Conservation (phyloP, 2,888 invertebrate species). For the Euplagia quadripunctaria region DNA sequence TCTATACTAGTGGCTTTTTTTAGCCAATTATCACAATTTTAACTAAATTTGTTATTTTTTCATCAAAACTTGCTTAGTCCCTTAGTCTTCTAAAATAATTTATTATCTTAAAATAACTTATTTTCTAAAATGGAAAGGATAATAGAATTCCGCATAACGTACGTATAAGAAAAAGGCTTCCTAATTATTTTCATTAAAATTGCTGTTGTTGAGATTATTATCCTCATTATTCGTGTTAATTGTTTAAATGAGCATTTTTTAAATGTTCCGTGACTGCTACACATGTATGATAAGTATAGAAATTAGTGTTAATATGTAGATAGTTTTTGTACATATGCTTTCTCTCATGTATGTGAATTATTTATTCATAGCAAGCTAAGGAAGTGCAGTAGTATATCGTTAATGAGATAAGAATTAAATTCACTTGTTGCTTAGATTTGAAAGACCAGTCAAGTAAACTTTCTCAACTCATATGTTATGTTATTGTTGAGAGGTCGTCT, state of each 20-base stretch:
- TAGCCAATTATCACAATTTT: too few relatives aligned
- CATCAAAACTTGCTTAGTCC: too few relatives aligned
- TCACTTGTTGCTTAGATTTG: neutral
- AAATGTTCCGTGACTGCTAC: slow-evolving; percentile 26
- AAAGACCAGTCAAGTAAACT: neutral
- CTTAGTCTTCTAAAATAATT: too few relatives aligned
- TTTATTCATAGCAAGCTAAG: neutral
- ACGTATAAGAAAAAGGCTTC: neutral
- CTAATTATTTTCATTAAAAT: neutral
- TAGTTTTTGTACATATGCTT: neutral
- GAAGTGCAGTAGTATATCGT: neutral
- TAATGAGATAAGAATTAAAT: neutral
- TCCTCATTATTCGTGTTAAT: slow-evolving; percentile 29
- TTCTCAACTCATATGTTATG: neutral
- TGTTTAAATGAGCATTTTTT: slow-evolving; percentile 25
- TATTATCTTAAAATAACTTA: too few relatives aligned
- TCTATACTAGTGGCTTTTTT: too few relatives aligned
- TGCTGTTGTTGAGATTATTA: slow-evolving; percentile 3
- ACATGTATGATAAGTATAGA: slow-evolving; percentile 16
- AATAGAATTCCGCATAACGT: neutral
- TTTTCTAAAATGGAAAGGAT: neutral
- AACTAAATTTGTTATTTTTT: too few relatives aligned
- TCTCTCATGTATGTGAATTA: neutral
- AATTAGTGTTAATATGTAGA: slow-evolving; percentile 28
- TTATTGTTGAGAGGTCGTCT: neutral